Conservation (phyloP, 2,113 vertebrate species). For the Gyps fulvus region DNA sequence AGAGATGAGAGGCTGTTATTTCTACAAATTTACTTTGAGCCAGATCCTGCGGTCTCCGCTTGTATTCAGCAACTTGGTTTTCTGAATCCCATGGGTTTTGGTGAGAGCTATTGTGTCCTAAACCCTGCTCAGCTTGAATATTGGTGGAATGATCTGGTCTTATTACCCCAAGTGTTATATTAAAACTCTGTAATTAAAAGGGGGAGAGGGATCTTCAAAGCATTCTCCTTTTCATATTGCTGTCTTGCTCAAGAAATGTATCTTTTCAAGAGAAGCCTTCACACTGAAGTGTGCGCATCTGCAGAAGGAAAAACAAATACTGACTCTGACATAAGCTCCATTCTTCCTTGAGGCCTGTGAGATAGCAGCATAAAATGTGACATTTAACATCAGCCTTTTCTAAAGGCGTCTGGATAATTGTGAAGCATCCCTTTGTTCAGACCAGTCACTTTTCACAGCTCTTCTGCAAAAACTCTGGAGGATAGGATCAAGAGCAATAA, state of each 20-base stretch:
- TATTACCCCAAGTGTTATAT: not conserved
- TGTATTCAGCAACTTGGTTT: not conserved
- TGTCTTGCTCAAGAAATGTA: not conserved
- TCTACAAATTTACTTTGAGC: not conserved
- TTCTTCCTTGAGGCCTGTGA: slow-evolving; percentile 27
- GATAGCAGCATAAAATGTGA: slow-evolving; percentile 41
- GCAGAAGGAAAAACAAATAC: slow-evolving; percentile 26
- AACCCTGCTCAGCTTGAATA: not conserved
- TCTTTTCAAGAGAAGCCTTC: not conserved
- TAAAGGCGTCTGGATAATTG: slow-evolving; percentile 20
- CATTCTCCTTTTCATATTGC: not conserved
- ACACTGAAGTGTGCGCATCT: not conserved
- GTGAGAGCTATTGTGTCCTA: not conserved
- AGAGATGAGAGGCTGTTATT: not conserved
- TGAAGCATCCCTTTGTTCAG: slow-evolving; percentile 47
- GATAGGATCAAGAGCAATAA: not conserved
- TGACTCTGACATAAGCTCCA: not conserved
- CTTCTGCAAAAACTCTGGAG: not conserved
- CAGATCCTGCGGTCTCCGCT: not conserved
- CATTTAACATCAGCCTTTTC: slow-evolving; percentile 48
- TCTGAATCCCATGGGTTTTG: not conserved
- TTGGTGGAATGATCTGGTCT: not conserved
- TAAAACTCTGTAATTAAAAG: slow-evolving; percentile 16
- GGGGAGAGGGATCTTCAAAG: not conserved
- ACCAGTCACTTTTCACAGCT: slow-evolving; percentile 14